Percentiles rank a stretch among this genome's conserved stretches.
Evolutionary conservation across 2,888 invertebrate species (phyloP).

Genomic region (Cabera pusaria): DNA sequence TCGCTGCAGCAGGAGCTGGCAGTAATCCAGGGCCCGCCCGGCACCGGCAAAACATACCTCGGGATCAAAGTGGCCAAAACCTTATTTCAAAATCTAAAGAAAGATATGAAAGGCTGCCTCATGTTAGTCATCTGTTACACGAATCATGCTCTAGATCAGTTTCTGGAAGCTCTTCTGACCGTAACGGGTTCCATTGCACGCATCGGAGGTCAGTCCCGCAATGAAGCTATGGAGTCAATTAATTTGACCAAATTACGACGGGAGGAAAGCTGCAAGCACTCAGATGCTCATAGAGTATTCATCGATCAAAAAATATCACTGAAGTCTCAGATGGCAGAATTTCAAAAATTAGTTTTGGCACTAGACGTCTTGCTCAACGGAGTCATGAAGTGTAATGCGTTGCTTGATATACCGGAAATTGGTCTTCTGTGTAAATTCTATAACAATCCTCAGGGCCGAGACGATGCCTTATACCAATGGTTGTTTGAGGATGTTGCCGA

Average conservation of each 20-base stretch:
- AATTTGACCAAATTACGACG: conserved; percentile 62
- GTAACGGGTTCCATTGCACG: conserved; percentile 85
- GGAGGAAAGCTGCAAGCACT: conserved; percentile 7
- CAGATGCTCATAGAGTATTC: conserved; percentile 34
- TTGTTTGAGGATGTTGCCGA: conserved; percentile 46
- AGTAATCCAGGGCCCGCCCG: conserved; percentile 93
- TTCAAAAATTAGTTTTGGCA: conserved; percentile 42
- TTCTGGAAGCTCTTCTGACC: conserved; percentile 87
- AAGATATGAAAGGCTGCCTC: conserved; percentile 49
- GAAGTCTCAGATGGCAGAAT: conserved; percentile 32
- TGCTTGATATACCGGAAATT: conserved; percentile 33
- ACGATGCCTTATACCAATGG: conserved; percentile 53
- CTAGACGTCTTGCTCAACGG: conserved; percentile 50
- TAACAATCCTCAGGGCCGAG: conserved; percentile 16
- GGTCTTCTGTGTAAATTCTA: conserved; percentile 37
- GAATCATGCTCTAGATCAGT: conserved; percentile 94
- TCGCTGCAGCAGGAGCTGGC: conserved; percentile 88
- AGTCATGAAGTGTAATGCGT: conserved; percentile 41
- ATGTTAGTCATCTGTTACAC: conserved; percentile 92
- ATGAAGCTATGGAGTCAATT: conserved; percentile 66
- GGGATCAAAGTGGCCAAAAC: conserved; percentile 88
- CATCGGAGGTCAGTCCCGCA: conserved; percentile 87
- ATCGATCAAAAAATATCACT: conserved; percentile 42
- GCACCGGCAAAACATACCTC: conserved; percentile 92
- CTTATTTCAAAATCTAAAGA: conserved; percentile 82